A percentile compares a stretch with the other conserved stretches of the same genome.
phyloP scores from a whole-genome alignment of 2,888 invertebrate genomes.

The Scelioninae gen. 1 region DNA sequence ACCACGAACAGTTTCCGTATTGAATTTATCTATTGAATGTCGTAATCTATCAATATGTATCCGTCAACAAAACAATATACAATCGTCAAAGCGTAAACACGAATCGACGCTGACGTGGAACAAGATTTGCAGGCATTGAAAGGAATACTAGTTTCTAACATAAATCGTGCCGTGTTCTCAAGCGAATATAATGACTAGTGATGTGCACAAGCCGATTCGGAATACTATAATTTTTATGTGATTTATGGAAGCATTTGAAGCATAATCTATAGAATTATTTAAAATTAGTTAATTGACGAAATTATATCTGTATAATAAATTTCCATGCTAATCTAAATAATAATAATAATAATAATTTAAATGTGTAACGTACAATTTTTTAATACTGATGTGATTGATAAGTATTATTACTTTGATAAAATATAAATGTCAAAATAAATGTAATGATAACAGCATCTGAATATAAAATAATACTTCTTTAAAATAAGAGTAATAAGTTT shows the following conservation, averaged over 20 bases:
- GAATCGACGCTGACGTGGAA: slow-evolving; percentile 14
- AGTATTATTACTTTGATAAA: no score
- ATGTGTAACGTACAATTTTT: no score
- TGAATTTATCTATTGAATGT: slow-evolving; percentile 16
- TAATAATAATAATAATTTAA: no score
- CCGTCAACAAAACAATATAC: slow-evolving; percentile 46
- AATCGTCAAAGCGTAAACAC: slow-evolving; percentile 39
- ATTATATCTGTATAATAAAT: no score
- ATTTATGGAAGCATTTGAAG: slow-evolving; percentile 4
- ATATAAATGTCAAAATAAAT: no score
- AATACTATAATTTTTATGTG: slow-evolving; percentile 8
- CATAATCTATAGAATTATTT: no score
- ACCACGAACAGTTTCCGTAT: slow-evolving; percentile 13
- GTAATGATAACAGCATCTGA: no score
- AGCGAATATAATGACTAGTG: slow-evolving; percentile 16
- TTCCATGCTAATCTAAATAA: no score
- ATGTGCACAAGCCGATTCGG: slow-evolving; percentile 16
- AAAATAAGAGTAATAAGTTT: no score
- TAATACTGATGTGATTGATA: no score
- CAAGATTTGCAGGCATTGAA: slow-evolving; percentile 42
- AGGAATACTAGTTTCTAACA: slow-evolving; percentile 51
- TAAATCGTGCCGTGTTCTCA: slow-evolving; percentile 24
- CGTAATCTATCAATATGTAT: slow-evolving; percentile 48
- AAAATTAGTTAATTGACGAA: no score
- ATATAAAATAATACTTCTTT: no score